phyloP scores from a whole-genome alignment of 2,113 vertebrate species.

The Saimiri boliviensis region DNA sequence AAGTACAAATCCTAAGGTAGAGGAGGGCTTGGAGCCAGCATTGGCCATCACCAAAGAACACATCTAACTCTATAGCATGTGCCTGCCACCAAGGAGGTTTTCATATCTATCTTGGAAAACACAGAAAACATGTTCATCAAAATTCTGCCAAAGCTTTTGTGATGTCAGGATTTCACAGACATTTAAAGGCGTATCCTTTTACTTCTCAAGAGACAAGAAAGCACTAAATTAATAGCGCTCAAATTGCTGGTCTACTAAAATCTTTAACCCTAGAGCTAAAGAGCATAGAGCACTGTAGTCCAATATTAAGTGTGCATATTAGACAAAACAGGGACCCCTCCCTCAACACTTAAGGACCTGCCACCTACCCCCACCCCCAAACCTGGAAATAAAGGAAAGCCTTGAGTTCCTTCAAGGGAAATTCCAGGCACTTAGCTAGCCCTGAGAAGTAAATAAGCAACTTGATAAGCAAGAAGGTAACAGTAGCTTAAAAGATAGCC shows the following conservation, averaged over 20 bases:
- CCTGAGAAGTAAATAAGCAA: too few relatives aligned
- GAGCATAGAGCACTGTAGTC: background rate
- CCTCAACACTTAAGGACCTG: too few relatives aligned
- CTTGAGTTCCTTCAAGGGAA: too few relatives aligned
- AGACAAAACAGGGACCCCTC: too few relatives aligned
- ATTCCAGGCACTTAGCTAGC: too few relatives aligned
- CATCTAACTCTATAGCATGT: background rate
- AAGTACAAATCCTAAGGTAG: background rate
- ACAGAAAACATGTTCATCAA: background rate
- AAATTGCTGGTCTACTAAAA: slow-evolving; percentile 45
- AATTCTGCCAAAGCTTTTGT: slow-evolving; percentile 1
- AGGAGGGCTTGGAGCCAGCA: background rate
- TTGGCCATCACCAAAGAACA: background rate
- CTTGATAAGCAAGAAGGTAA: too few relatives aligned
- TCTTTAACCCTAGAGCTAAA: slow-evolving; percentile 2
- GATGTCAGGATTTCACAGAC: background rate
- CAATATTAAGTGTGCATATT: background rate
- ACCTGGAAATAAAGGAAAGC: too few relatives aligned
- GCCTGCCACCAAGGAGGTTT: background rate
- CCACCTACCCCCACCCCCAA: too few relatives aligned
- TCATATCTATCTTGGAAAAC: background rate
- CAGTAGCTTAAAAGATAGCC: too few relatives aligned
- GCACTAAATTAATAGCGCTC: background rate
- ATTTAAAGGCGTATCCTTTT: background rate
- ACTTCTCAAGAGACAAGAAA: slow-evolving; percentile 39